Conservation (phyloP, 2,797 vertebrate genomes). For the Pantherophis vulpinus region DNA sequence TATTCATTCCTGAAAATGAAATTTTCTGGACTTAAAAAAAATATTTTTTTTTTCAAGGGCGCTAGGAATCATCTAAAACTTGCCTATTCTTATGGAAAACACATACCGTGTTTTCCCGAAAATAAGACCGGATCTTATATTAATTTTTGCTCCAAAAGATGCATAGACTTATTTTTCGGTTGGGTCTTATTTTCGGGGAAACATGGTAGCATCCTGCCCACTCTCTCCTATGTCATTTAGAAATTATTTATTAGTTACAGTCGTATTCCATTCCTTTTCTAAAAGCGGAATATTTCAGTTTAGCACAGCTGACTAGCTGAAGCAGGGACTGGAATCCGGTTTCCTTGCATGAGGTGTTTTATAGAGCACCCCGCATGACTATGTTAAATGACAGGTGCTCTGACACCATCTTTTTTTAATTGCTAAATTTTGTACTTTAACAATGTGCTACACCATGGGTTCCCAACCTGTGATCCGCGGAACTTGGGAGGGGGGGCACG, state of each 20-base stretch:
- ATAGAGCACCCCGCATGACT: background rate
- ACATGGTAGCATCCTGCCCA: background rate
- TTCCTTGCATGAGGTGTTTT: background rate
- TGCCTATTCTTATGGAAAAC: background rate
- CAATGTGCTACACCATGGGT: background rate
- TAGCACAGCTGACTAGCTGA: background rate
- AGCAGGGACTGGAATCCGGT: background rate
- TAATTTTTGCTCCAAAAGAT: too few relatives aligned
- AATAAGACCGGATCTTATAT: too few relatives aligned
- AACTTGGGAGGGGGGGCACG: too few relatives aligned
- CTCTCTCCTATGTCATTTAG: too few relatives aligned
- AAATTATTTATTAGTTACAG: background rate
- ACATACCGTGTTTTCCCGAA: too few relatives aligned
- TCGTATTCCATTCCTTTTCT: background rate
- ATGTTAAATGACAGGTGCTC: background rate
- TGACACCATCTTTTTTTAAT: background rate
- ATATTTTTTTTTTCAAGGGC: background rate
- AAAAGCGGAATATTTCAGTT: background rate
- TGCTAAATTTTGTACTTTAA: background rate
- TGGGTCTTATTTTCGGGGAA: too few relatives aligned
- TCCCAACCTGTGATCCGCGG: too few relatives aligned
- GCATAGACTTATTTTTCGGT: too few relatives aligned
- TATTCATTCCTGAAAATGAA: background rate
- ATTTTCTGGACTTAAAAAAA: background rate
- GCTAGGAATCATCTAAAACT: background rate